phyloP scores from a whole-genome alignment of 2,888 invertebrate species.

The Parnassius smintheus region DNA sequence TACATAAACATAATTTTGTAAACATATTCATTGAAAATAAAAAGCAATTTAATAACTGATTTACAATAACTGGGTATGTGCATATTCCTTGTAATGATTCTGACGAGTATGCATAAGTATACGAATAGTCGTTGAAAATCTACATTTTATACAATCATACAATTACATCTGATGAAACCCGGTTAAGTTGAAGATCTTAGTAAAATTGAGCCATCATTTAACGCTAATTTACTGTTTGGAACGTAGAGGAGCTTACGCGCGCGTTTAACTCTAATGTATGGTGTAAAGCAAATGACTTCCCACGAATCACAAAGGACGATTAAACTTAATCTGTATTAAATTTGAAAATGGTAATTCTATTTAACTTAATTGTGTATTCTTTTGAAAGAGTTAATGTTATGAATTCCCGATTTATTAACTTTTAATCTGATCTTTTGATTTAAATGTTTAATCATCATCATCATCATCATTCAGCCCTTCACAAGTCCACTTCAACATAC shows the following conservation, averaged over 20 bases:
- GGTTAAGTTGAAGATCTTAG: slow-evolving; percentile 16
- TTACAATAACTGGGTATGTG: background rate
- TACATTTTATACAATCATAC: background rate
- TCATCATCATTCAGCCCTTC: too few relatives aligned
- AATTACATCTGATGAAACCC: slow-evolving; percentile 1
- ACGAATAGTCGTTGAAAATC: background rate
- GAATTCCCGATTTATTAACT: slow-evolving; percentile 7
- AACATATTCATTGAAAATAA: too few relatives aligned
- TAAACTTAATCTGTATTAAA: slow-evolving; percentile 24
- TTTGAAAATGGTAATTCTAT: slow-evolving; percentile 21
- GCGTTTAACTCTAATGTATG: slow-evolving; percentile 67
- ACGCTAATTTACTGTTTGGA: slow-evolving; percentile 28
- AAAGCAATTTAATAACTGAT: too few relatives aligned
- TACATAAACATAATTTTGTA: too few relatives aligned
- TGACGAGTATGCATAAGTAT: background rate
- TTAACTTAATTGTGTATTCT: slow-evolving; percentile 19
- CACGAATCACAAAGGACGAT: slow-evolving; percentile 33
- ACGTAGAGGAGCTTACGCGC: slow-evolving; percentile 28
- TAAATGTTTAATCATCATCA: too few relatives aligned
- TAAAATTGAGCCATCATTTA: slow-evolving; percentile 27
- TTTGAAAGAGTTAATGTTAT: slow-evolving; percentile 12
- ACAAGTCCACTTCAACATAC: too few relatives aligned
- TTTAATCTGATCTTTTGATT: too few relatives aligned
- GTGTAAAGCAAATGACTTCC: slow-evolving; percentile 39
- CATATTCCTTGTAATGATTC: background rate